Evolutionary conservation across 35 echinoderm and acorn worm genomes (phyloP).

Genomic region (Hemicentrotus pulcherrimus): DNA sequence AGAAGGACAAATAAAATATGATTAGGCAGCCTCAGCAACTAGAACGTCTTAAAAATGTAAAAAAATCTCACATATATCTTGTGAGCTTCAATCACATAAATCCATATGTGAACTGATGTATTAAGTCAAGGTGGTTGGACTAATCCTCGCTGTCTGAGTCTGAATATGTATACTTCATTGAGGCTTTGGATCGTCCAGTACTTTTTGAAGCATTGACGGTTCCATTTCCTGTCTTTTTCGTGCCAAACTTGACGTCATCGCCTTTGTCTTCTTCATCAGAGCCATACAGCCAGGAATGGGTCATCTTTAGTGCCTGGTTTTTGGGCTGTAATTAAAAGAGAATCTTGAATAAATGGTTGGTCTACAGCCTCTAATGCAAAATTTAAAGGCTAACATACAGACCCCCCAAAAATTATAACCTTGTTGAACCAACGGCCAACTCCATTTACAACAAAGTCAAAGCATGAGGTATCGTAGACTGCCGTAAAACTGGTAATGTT

Average conservation of each 20-base stretch:
- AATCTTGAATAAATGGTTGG: background rate
- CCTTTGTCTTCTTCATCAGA: slow-evolving; percentile 31
- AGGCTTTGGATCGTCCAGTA: slow-evolving; percentile 47
- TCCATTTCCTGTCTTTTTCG: slow-evolving; percentile 16
- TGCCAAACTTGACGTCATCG: slow-evolving; percentile 17
- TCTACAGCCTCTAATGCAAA: too few relatives aligned
- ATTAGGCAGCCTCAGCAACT: background rate
- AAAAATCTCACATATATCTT: background rate
- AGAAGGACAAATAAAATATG: background rate
- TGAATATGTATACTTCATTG: slow-evolving; percentile 81
- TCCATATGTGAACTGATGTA: background rate
- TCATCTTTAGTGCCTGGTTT: slow-evolving; percentile 16
- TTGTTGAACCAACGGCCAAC: too few relatives aligned
- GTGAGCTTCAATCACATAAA: too few relatives aligned
- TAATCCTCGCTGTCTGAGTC: slow-evolving; percentile 68
- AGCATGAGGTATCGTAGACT: too few relatives aligned
- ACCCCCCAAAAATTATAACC: too few relatives aligned
- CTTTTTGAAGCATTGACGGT: background rate
- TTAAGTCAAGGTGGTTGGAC: background rate
- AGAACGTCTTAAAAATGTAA: too few relatives aligned
- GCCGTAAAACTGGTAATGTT: too few relatives aligned
- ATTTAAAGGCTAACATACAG: too few relatives aligned
- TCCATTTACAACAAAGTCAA: too few relatives aligned
- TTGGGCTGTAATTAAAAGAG: slow-evolving; percentile 13
- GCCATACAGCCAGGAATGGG: slow-evolving; percentile 35